These are phyloP conservation scores for Pterostichus madidus DNA, from an alignment of 2,888 invertebrate genomes.

Conservation along the genomic window DNA sequence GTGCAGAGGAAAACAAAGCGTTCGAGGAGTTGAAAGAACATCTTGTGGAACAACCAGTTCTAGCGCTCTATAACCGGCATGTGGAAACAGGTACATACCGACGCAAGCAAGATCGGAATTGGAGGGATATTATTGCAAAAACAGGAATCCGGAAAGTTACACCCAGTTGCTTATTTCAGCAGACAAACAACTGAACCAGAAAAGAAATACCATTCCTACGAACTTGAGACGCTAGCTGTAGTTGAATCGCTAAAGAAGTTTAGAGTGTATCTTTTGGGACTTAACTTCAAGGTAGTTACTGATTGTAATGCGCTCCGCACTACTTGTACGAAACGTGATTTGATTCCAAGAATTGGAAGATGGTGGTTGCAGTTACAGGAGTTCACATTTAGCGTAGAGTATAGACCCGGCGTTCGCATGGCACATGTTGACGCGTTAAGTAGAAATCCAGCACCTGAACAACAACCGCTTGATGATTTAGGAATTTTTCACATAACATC, in stretches of 20 bases:
- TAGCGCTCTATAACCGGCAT: constrained; percentile 69
- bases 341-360: constrained; percentile 68
- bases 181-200: constrained; percentile 72
- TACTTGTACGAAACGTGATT: constrained; percentile 68
- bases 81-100: constrained; percentile 71
- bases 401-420: constrained; percentile 70
- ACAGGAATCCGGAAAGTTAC: constrained; percentile 68
- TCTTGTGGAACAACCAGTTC: constrained; percentile 66
- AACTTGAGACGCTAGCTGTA: constrained; percentile 74
- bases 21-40: constrained; percentile 67
- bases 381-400: constrained; percentile 69
- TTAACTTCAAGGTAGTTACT: constrained; percentile 71
- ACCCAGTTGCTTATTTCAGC: constrained; percentile 72
- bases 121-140: constrained; percentile 71
- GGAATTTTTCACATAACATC: constrained; percentile 67
- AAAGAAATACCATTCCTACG: constrained; percentile 72
- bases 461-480: constrained; percentile 68
- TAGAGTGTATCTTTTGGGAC: constrained; percentile 72
- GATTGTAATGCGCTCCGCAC: constrained; percentile 69
- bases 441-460: constrained; percentile 67
- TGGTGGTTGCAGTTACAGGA: constrained; percentile 70
- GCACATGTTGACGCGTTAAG: constrained; percentile 72
- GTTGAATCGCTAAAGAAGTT: constrained; percentile 72
- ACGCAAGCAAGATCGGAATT: constrained; percentile 70
- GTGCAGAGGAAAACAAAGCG: constrained; percentile 64